Base-by-base conservation (phyloP, 2,888 invertebrate species). In the Apamea monoglypha region DNA sequence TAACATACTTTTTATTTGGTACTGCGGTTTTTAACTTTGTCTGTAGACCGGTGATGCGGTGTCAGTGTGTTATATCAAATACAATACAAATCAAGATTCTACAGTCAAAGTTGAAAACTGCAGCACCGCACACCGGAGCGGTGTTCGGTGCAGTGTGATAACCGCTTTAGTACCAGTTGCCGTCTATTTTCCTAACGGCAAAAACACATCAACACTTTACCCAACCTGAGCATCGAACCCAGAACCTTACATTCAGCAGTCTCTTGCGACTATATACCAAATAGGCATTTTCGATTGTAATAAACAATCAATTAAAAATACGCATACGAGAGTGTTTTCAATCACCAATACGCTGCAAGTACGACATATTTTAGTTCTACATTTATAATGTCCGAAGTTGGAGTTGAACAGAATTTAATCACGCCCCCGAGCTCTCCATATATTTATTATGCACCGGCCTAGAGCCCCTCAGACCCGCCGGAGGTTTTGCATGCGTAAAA, bases 401-500 rank as follows among this genome's bases (percentile, higher is more conserved):
- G 36, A n/a, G 25, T 4, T 36, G 10, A 59, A 50, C 66, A 71
- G 50, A 82, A 84, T 82, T 79, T 73, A 82, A 79, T 80, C 44
- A 84, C 64, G 32, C 50, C n/a, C 56, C n/a, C 36, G 21, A 56
- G 68, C 56, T 59, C 40, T n/a, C 29, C 82, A 82, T n/a, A n/a
- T n/a, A n/a, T 84, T 59, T 80, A 84, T 70, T 70, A 80, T 82
- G 82, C 80, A 84, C 80, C 18, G 68, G 21, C 14, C 21, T 32
- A n/a, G 68, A 44, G 50, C 47, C 53, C 25, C 81, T 25, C n/a
- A 21, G 63, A 36, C 59, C 83, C 69, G 32, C 29, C 56, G 32
- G 69, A 59, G 80, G 64, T 40, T 84, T 82, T 69, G 84, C 80
- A 80, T 80, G 80, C 73, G 63, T 73, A 59, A 53, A 69, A 64